Conservation (phyloP, 2,888 invertebrate genomes). For the Machimus atricapillus region DNA sequence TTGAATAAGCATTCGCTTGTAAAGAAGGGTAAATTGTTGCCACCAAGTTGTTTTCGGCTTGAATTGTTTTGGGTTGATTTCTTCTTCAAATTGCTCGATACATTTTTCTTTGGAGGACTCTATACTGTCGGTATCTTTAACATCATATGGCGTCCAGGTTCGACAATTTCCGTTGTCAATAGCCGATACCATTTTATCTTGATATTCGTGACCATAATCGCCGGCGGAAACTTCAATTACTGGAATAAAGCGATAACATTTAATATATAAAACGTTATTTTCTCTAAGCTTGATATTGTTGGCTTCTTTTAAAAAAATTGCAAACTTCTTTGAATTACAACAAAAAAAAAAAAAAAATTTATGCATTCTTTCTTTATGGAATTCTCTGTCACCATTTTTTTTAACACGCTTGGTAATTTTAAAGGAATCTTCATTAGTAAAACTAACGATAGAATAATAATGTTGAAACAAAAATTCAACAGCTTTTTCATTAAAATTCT, state of each 20-base stretch:
- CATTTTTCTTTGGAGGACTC: conserved; percentile 20
- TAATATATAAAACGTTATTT: too few relatives aligned
- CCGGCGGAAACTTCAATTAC: conserved; percentile 83
- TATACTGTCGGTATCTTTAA: conserved; percentile 48
- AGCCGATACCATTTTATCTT: conserved; percentile 72
- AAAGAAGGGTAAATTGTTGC: conserved; percentile 73
- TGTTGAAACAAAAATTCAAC: too few relatives aligned
- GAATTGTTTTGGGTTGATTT: conserved; percentile 64
- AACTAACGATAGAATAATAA: too few relatives aligned
- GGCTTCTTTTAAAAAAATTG: too few relatives aligned
- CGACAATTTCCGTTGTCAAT: conserved; percentile 72
- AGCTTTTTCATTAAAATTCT: too few relatives aligned
- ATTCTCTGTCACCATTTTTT: too few relatives aligned
- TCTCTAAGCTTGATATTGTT: too few relatives aligned
- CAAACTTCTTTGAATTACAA: too few relatives aligned
- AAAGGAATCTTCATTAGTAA: too few relatives aligned
- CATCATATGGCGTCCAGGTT: conserved; percentile 63
- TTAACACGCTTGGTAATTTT: too few relatives aligned
- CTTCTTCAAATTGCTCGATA: conserved; percentile 57
- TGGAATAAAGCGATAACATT: conserved; percentile 55
- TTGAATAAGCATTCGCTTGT: conserved; percentile 76
- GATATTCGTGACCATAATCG: conserved; percentile 75
- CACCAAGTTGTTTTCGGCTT: conserved; percentile 68
- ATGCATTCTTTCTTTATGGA: too few relatives aligned
- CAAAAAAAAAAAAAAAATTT: too few relatives aligned